Conservation (phyloP, 1,140 invertebrate genomes). For the Amyelois transitella region DNA sequence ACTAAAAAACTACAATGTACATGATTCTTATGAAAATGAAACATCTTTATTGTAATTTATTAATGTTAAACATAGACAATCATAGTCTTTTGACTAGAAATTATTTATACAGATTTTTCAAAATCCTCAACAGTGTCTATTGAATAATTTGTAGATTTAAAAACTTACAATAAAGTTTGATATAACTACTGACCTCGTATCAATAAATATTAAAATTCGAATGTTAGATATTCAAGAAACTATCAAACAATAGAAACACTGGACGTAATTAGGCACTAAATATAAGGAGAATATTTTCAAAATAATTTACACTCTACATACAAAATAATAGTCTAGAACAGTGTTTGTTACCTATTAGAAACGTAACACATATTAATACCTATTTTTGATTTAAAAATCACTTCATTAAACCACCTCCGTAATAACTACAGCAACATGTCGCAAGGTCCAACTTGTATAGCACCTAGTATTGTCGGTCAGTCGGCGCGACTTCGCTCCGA, state of each 20-base stretch:
- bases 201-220: conserved; percentile 67
- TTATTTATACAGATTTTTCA: conserved; percentile 52
- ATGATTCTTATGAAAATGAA: conserved; percentile 14
- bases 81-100: conserved; percentile 69
- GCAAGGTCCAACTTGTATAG: conserved; percentile 67
- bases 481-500: conserved; percentile 38
- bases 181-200: conserved; percentile 67
- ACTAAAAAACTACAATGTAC: conserved; percentile 11
- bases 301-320: conserved; percentile 65
- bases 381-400: conserved; percentile 60
- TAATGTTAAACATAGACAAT: conserved; percentile 53
- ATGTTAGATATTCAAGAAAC: conserved; percentile 52
- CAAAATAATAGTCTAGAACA: conserved; percentile 63
- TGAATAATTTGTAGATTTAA: conserved; percentile 34
- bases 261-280: conserved; percentile 67
- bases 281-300: conserved; percentile 56
- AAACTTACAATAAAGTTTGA: conserved; percentile 39
- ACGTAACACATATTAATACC: conserved; percentile 69
- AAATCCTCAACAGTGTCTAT: conserved; percentile 41
- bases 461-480: conserved; percentile 72
- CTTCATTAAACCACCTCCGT: conserved; percentile 57
- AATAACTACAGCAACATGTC: conserved; percentile 58
- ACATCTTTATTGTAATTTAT: conserved; percentile 25
- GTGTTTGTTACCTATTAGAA: conserved; percentile 55
- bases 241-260: conserved; percentile 62